Evolutionary conservation across 23 tunicate species (phyloP), one percentile per base, ranked within the genome.

Genomic region (Trididemnum clinides): DNA sequence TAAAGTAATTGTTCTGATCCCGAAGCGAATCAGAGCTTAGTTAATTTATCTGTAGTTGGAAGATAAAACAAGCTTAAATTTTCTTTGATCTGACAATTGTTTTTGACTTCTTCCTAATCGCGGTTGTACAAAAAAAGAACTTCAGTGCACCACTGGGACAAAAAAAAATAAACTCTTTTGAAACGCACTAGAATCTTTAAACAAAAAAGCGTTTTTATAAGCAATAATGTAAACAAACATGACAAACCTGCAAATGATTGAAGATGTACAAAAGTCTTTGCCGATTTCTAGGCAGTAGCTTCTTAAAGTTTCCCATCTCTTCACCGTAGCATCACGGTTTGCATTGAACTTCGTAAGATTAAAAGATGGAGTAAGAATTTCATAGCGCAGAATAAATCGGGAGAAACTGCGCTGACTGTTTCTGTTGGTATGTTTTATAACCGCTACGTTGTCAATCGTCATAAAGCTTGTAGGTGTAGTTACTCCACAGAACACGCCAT

Each of bases 191-290:
- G n/a, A n/a, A n/a, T n/a, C n/a, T n/a, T n/a, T n/a, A n/a, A n/a
- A n/a, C n/a, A n/a, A n/a, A n/a, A n/a, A n/a, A n/a, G n/a, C n/a
- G n/a, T n/a, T n/a, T n/a, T n/a, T n/a, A n/a, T n/a, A n/a, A n/a
- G n/a, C n/a, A 21, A n/a, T 63, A n/a, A n/a, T 10, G 26, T 63
- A 10, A 6, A 63, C 22, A 33, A 34, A 44, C 54, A 44, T 1
- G 30, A 57, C 90, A 30, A 64, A 87, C 92, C 44, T 72, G 87
- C 92, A 88, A 27, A 88, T 82, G 63, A 82, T 83, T 36, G 63
- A 33, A 2, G 54, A 1, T 5, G 22, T 36, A 50, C 92, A 88
- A 3, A 88, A 69, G 74, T 82, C 87, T 63, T 82, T 82, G 10
- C 83, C 83, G 1, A 7, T 31, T 1, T 20, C 23, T 2, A 51